Base-by-base conservation (phyloP, 2,888 invertebrate species). In the Allacma fusca region DNA sequence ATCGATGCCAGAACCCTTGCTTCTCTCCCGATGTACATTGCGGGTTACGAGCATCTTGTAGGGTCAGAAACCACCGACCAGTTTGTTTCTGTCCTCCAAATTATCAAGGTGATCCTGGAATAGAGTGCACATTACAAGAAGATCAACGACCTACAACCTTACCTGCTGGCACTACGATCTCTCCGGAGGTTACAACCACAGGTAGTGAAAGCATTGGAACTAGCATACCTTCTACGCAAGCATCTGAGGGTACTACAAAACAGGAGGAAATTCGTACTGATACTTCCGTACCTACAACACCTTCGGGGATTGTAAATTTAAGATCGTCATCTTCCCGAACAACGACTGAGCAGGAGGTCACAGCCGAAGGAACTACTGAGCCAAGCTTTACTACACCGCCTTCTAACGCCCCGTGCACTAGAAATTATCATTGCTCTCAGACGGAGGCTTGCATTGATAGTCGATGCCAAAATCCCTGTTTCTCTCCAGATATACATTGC, bases 351-450 rank as follows among this genome's bases (percentile, higher is more conserved):
- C n/a, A n/a, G n/a, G n/a, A n/a, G n/a, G 34, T 9, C 34, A 34
- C 34, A 4, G 9, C 34, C 34, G 34, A 34, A 84, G 83, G 82
- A 9, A 34, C 34, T 75, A 81, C 80, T 78, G 92, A 92, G 94
- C 89, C 93, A 94, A 88, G 91, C 91, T 69, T 78, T 78, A 76
- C 79, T 29, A 82, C 59, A 68, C 79, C 78, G 78, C 78, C 76
- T 64, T 75, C 79, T 76, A 64, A 79, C 70, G 79, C 80, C 78
- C 78, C 77, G 44, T 83, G 83, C 79, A 80, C 81, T 64, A 76
- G 83, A 80, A 95, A 95, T 85, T 94, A 94, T 85, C 95, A 96
- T 85, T 96, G 95, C 84, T 93, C 92, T 59, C 92, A 93, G 85
- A 90, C 92, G 81, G 94, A 95, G 87, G 91, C 93, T 62, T 96